Evolutionary conservation across 2,888 invertebrate genomes (phyloP), one percentile per base, ranked within the genome.

Genomic region (Spodoptera exigua): DNA sequence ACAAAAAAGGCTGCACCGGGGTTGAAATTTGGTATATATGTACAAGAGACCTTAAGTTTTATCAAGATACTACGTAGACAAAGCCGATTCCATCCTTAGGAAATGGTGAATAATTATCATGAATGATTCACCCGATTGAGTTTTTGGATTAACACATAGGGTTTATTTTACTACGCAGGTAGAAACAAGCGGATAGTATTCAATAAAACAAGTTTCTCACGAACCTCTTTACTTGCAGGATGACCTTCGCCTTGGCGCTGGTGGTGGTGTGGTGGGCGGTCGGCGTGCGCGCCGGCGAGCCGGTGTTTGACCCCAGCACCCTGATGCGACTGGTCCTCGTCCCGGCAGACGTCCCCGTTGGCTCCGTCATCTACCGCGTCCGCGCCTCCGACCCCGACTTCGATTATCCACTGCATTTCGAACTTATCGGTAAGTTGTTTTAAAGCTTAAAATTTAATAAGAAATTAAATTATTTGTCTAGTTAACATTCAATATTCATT

Each of bases 371-470:
- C 90, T 98, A 98, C 94, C 95, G 98, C 80, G 95, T 98, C 79
- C 96, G 98, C 83, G 98, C 98, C 67, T 97, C 97, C 76, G 98
- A 98, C 88, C 96, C 97, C 61, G 97, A 97, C 89, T 97, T 97
- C 88, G 97, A 98, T 91, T 98, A 97, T 91, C 98, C 98, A 60
- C 92, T 98, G 78, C 95, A 96, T 75, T 98, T 98, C 91, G 96
- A 97, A 80, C 95, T 97, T 72, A 95, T 96, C 71, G 96, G 96
- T 95, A 90, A 90, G 85, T n/a, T n/a, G 7, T 7, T 0, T 14
- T 32, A 14, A 1, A 16, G 10, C 11, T 51, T 2, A 14, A 14
- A 14, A 18, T 27, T n/a, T 4, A n/a, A 11, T 32, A 3, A 12
- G 27, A 27, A 27, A 27, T 4, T 5, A 9, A 9, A 12, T 16